A percentile compares a stretch with the other conserved stretches of the same genome.
Evolutionary conservation across 2,113 vertebrate genomes (phyloP).

Genomic region (Ciconia stormi): DNA sequence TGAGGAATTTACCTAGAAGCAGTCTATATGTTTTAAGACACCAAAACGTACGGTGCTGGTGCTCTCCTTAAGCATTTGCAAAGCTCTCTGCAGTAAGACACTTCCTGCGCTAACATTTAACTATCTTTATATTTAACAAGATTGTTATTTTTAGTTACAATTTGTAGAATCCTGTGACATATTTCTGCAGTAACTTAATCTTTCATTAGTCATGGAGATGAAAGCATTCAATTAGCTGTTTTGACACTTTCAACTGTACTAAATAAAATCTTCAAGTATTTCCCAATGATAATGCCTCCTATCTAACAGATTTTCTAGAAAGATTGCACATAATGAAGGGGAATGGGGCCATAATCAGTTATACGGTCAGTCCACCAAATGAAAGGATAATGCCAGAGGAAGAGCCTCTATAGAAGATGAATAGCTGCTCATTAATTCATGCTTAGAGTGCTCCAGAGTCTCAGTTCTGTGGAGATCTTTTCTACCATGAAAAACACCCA

Average conservation of each 20-base stretch:
- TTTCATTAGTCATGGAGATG: slow-evolving; percentile 46
- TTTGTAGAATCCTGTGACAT: slow-evolving; percentile 2
- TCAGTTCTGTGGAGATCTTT: neutral
- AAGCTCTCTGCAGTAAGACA: neutral
- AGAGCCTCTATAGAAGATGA: neutral
- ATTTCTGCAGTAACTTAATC: slow-evolving; percentile 23
- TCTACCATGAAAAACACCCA: neutral
- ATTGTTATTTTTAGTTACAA: slow-evolving; percentile 11
- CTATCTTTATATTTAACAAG: neutral
- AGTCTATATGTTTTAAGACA: neutral
- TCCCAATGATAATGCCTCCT: neutral
- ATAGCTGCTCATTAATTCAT: neutral
- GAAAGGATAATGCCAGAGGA: neutral
- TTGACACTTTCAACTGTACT: slow-evolving; percentile 34
- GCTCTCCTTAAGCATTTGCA: neutral
- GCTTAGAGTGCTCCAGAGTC: neutral
- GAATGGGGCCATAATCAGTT: neutral
- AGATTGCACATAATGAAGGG: neutral
- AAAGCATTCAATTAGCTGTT: slow-evolving; percentile 35
- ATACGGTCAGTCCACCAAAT: neutral
- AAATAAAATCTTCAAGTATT: slow-evolving; percentile 8
- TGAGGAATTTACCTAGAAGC: neutral
- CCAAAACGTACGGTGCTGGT: neutral
- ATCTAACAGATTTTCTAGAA: neutral
- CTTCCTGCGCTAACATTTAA: neutral